Evolutionary conservation across 2,113 vertebrate genomes (phyloP).

Genomic region (Eubucco bourcierii): DNA sequence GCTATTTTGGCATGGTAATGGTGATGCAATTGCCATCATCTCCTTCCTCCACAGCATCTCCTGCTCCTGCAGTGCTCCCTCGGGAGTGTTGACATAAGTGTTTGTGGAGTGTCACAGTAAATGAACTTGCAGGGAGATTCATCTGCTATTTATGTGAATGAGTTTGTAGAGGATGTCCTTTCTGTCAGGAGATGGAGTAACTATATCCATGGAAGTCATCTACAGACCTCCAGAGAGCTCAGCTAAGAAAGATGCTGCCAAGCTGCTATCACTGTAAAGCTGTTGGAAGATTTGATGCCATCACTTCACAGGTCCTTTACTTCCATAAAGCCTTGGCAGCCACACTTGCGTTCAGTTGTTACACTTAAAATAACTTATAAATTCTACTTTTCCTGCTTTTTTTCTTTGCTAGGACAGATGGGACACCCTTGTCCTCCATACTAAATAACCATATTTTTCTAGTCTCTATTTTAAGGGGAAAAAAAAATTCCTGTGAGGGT

Average conservation of each 20-base stretch:
- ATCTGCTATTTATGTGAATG: not conserved
- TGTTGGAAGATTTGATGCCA: not conserved
- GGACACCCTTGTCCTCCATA: not conserved
- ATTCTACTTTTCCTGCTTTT: not conserved
- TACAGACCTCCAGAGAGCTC: not conserved
- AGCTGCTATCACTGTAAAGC: not conserved
- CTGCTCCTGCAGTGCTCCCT: not conserved
- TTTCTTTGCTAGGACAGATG: not conserved
- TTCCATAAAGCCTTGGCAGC: not conserved
- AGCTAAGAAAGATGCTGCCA: not conserved
- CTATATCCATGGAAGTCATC: not conserved
- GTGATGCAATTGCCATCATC: constrained; percentile 22
- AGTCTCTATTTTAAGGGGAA: not conserved
- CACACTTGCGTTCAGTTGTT: not conserved
- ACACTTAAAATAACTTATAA: fast-evolving
- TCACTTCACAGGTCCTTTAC: not conserved
- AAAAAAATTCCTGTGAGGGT: too few relatives aligned
- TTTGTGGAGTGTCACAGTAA: not conserved
- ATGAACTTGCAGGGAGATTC: not conserved
- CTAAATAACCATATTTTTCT: not conserved
- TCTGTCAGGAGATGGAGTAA: not conserved
- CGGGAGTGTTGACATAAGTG: not conserved
- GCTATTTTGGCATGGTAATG: not conserved
- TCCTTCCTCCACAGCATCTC: not conserved
- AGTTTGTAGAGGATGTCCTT: not conserved